Percentiles rank a stretch among this genome's conserved stretches.
Evolutionary conservation across 1,140 invertebrate genomes (phyloP).

Genomic region (Brachionus calyciflorus): DNA sequence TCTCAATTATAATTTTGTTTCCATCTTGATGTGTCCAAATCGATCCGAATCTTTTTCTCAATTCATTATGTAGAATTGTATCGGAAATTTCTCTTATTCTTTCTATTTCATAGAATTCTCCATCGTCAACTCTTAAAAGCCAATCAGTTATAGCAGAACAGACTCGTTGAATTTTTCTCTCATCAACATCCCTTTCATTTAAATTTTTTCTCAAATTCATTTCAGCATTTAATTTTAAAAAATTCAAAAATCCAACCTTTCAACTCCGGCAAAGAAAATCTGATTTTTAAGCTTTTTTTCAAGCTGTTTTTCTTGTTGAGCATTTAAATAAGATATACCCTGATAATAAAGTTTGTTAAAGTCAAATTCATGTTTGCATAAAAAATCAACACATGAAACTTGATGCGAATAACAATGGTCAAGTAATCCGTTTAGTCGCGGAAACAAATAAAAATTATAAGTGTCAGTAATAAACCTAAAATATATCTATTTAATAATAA

Average conservation of each 20-base stretch:
- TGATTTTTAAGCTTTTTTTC: conserved; percentile 53
- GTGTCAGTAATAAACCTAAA: conserved; percentile 64
- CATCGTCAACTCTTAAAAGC: conserved; percentile 55
- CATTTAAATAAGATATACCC: conserved; percentile 69
- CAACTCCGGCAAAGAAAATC: conserved; percentile 50
- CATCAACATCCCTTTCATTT: conserved; percentile 62
- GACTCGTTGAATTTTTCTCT: conserved; percentile 56
- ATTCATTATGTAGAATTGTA: conserved; percentile 63
- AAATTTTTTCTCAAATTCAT: conserved; percentile 36
- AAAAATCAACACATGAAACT: conserved; percentile 67
- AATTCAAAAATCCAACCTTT: conserved; percentile 49
- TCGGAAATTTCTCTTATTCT: not conserved
- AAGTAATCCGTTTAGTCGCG: conserved; percentile 64
- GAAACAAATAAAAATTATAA: conserved; percentile 70
- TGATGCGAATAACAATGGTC: conserved; percentile 52
- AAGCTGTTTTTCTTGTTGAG: conserved; percentile 60
- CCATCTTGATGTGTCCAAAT: conserved; percentile 57
- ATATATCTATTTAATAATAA: not conserved
- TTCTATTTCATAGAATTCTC: conserved; percentile 46
- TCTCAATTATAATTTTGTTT: conserved; percentile 26
- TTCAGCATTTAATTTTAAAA: conserved; percentile 46
- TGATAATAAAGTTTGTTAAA: conserved; percentile 71
- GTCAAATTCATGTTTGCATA: conserved; percentile 68
- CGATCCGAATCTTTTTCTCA: conserved; percentile 63
- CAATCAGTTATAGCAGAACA: conserved; percentile 58